Evolutionary conservation across 2,113 vertebrate genomes (phyloP), one percentile per base, ranked within the genome.

Genomic region (Sakesphorus luctuosus): DNA sequence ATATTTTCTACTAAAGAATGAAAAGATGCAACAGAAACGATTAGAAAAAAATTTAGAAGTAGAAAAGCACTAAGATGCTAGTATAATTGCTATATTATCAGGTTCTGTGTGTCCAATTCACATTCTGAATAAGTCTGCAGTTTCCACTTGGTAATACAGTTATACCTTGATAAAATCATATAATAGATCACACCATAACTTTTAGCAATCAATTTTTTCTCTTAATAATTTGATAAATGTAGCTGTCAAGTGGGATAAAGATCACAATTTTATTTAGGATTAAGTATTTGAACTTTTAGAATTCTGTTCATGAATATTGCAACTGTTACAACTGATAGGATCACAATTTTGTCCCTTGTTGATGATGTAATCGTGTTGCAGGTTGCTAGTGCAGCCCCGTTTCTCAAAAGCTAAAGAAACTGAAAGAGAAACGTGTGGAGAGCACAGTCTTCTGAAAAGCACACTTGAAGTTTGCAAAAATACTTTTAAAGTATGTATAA

Each of bases 191-290:
- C 75, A 92, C 87, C 91, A 65, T 96, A 98, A 98, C 96, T 97
- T 97, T 96, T 87, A 91, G 96, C 74, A 96, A 97, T 97, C 96
- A 97, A 96, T 95, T 97, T 97, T 96, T 96, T 71, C 87, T 92
- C 69, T 97, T 97, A 98, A 97, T 98, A 98, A 97, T 98, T 97
- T 98, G 97, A 98, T 97, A 97, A 97, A 98, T 97, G 97, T 95
- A 92, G 93, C 96, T 98, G 97, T 97, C 97, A 96, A 94, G 62
- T 84, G 40, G 87, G 97, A 98, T 98, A 97, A 98, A 97, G 94
- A 98, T 98, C 97, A 98, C 86, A 97, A 93, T 97, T 97, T 97
- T 96, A 87, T 87, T 96, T 96, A 68, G 95, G 91, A 85, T 92
- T 90, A 97, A 97, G 94, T 96, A 94, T 86, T 96, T 98, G 96